Evolutionary conservation across 2,888 invertebrate species (phyloP), one percentile per base, ranked within the genome.

Genomic region (Crossocerus cetratus): DNA sequence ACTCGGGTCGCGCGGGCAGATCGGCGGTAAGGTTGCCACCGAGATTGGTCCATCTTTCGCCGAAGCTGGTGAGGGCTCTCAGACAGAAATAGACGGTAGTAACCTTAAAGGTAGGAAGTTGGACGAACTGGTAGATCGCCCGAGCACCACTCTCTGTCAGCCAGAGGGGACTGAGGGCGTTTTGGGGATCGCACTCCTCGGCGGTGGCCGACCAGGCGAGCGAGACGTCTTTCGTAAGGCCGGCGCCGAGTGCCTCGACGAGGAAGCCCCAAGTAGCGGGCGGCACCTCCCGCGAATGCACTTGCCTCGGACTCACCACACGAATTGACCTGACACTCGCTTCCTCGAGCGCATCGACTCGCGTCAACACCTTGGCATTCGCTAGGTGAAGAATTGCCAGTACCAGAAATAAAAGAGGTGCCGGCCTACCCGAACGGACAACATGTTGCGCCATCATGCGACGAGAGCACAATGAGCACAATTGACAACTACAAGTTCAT

Each of bases 381-480:
- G 80, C 81, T 81, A 85, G 72, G 69, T 86, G 79, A 76, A 84
- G 75, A 77, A 84, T 62, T 76, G 76, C 77, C 72, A 85, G 68
- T 82, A 86, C 77, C 77, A 88, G 73, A 78, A 81, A 72, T 58
- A 86, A 82, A 85, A 86, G 78, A 82, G 83, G 81, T 82, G 81
- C 85, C 86, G 88, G 86, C 84, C 77, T 84, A 78, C 81, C 76
- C 83, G 83, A 78, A 72, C 83, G 79, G 83, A 78, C 85, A 86
- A 87, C 88, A 89, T 86, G 86, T 86, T 86, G 88, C 87, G 87
- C 88, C 89, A 89, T 89, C 87, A 83, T 89, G 86, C 87, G 86
- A 88, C 84, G 82, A 87, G 83, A 84, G 84, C 82, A 81, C 81
- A 79, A 80, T 83, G 85, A 32, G 49, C 49, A 49, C 49, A 49